A percentile compares a stretch with the other conserved stretches of the same genome.
phyloP scores from a whole-genome alignment of 2,797 vertebrate genomes.

The Spondyliosoma cantharus region DNA sequence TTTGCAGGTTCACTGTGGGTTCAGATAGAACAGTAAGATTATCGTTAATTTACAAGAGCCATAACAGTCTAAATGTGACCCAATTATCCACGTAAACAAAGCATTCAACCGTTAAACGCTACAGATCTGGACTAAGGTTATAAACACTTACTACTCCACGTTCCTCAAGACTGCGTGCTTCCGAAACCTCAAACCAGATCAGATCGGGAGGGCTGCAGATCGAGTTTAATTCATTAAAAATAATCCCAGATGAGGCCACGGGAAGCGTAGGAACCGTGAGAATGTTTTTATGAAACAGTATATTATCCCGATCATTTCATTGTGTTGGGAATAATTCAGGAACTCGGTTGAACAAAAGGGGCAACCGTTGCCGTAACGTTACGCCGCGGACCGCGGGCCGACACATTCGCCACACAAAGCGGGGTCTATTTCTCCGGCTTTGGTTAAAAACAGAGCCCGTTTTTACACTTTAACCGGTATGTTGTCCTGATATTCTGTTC shows the following conservation, averaged over 20 bases:
- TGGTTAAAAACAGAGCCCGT: not conserved
- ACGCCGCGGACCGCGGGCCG: slow-evolving; percentile 58
- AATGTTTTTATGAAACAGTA: slow-evolving; percentile 62
- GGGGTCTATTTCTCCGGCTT: slow-evolving; percentile 44
- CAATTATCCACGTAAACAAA: slow-evolving; percentile 9
- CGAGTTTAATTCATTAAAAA: slow-evolving; percentile 65
- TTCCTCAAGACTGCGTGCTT: slow-evolving; percentile 78
- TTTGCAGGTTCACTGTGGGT: slow-evolving; percentile 27
- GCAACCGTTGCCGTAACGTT: slow-evolving; percentile 75
- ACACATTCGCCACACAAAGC: slow-evolving; percentile 81
- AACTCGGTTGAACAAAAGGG: slow-evolving; percentile 87
- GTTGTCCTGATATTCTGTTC: not conserved
- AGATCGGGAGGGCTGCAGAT: slow-evolving; percentile 60
- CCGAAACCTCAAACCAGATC: slow-evolving; percentile 72
- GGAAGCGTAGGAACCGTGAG: slow-evolving; percentile 30
- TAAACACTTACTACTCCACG: slow-evolving; percentile 86
- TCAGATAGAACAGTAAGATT: slow-evolving; percentile 1
- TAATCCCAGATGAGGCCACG: slow-evolving; percentile 52
- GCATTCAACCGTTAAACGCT: slow-evolving; percentile 17
- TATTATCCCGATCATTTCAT: slow-evolving; percentile 73
- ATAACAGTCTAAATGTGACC: slow-evolving; percentile 3
- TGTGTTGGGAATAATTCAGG: slow-evolving; percentile 81
- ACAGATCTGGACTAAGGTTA: slow-evolving; percentile 55
- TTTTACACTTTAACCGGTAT: not conserved
- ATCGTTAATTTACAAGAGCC: not conserved